Percentiles rank a stretch among this genome's conserved stretches.
These are phyloP conservation scores for Xanthia togata DNA, from an alignment of 2,888 invertebrate genomes.

Conservation along the genomic window DNA sequence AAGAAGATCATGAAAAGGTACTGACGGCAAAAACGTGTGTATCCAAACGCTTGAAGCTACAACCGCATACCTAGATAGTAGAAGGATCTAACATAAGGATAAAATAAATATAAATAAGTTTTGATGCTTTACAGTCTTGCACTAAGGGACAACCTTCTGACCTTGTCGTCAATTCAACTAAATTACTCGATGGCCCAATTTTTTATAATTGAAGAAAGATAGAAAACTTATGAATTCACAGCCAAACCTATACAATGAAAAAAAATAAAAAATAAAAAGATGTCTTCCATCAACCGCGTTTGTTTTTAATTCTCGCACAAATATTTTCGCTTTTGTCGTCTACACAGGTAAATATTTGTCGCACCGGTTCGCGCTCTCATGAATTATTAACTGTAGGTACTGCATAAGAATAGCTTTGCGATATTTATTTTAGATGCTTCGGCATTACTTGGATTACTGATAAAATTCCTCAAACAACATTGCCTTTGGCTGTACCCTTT, in stretches of 20 bases:
- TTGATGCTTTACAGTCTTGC: not conserved
- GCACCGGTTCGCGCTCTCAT: slow-evolving; percentile 48
- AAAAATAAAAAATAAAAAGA: slow-evolving; percentile 29
- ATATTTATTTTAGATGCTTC: slow-evolving; percentile 34
- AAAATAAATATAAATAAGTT: not conserved
- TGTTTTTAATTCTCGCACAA: slow-evolving; percentile 48
- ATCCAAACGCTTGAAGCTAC: slow-evolving; percentile 6
- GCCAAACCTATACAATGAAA: not conserved
- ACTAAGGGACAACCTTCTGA: not conserved
- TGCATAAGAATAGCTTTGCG: slow-evolving; percentile 44
- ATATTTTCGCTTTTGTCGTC: slow-evolving; percentile 56
- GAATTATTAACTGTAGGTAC: slow-evolving; percentile 54
- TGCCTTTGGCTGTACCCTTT: not conserved
- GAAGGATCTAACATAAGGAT: not conserved
- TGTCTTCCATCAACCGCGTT: slow-evolving; percentile 28
- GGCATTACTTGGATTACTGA: not conserved
- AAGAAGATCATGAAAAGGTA: slow-evolving; percentile 49
- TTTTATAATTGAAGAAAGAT: not conserved
- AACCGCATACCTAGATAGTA: not conserved
- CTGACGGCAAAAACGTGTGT: slow-evolving; percentile 47
- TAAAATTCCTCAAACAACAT: not conserved
- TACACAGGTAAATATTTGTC: slow-evolving; percentile 56
- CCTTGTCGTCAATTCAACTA: not conserved
- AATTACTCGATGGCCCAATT: not conserved
- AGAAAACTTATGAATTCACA: not conserved